Conservation (phyloP, 2,113 vertebrate genomes). For the Phainopepla nitens region DNA sequence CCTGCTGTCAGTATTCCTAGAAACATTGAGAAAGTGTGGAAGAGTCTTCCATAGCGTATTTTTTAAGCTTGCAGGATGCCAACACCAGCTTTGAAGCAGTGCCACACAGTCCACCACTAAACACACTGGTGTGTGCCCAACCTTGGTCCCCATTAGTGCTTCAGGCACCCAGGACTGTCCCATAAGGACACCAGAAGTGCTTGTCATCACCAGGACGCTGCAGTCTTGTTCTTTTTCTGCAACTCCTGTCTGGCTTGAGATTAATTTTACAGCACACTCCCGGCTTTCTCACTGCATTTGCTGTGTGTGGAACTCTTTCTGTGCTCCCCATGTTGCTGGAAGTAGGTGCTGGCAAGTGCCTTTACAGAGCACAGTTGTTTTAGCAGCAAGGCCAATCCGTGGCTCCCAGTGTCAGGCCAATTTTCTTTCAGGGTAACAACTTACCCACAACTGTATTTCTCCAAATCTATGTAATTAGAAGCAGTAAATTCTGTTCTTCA, state of each 20-base stretch:
- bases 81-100: not conserved
- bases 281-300: not conserved
- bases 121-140: fast-evolving
- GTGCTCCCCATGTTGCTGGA: not conserved
- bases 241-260: not conserved
- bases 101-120: not conserved
- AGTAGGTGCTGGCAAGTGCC: not conserved
- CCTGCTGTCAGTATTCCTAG: not conserved
- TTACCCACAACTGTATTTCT: not conserved
- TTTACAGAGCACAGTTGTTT: not conserved
- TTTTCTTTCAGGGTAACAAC: not conserved
- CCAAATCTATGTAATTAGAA: not conserved
- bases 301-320: not conserved
- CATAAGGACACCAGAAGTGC: not conserved
- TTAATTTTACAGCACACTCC: not conserved
- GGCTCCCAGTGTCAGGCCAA: not conserved
- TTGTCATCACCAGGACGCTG: not conserved
- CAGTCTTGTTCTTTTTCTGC: not conserved
- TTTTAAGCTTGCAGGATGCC: not conserved
- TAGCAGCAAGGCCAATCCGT: not conserved
- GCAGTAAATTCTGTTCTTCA: not conserved
- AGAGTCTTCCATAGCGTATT: not conserved
- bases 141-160: not conserved
- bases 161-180: not conserved
- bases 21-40: not conserved